These are phyloP conservation scores for Leptatherina wallacei DNA, from an alignment of 2,797 vertebrate genomes.

Conservation along the genomic window DNA sequence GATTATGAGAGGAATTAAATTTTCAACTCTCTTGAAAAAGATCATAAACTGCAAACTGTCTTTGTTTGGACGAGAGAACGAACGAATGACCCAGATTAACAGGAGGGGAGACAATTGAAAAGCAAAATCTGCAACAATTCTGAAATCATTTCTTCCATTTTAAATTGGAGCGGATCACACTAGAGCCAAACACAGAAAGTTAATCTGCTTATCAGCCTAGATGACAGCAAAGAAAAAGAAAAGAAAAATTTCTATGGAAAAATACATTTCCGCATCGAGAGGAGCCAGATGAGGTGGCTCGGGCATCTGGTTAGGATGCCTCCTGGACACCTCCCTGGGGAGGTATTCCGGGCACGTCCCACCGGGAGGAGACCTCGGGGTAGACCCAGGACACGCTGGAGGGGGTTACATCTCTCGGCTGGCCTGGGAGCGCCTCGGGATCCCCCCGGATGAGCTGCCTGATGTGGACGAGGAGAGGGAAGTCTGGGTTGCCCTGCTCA, in stretches of 20 bases:
- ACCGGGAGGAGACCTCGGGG: too few relatives aligned
- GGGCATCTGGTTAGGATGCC: too few relatives aligned
- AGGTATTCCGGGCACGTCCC: too few relatives aligned
- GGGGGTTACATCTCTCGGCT: too few relatives aligned
- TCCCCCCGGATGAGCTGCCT: too few relatives aligned
- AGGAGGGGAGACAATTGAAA: conserved; percentile 45
- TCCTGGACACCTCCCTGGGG: too few relatives aligned
- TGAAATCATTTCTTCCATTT: conserved; percentile 44
- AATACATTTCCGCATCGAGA: too few relatives aligned
- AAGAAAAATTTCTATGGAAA: neutral
- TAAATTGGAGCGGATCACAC: conserved; percentile 24
- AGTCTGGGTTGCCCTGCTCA: too few relatives aligned
- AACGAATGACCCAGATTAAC: conserved; percentile 50
- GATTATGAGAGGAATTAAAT: conserved; percentile 73
- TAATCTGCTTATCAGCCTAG: neutral
- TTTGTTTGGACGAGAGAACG: conserved; percentile 40
- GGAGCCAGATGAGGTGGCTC: too few relatives aligned
- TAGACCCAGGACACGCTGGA: too few relatives aligned
- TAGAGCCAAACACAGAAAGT: neutral
- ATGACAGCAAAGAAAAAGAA: neutral
- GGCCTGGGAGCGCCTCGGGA: too few relatives aligned
- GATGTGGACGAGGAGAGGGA: too few relatives aligned
- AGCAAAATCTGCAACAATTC: conserved; percentile 55
- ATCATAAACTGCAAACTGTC: conserved; percentile 57
- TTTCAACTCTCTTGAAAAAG: conserved; percentile 64